Conservation (phyloP, 2,113 vertebrate genomes). For the Chamaetylas fuelleborni region DNA sequence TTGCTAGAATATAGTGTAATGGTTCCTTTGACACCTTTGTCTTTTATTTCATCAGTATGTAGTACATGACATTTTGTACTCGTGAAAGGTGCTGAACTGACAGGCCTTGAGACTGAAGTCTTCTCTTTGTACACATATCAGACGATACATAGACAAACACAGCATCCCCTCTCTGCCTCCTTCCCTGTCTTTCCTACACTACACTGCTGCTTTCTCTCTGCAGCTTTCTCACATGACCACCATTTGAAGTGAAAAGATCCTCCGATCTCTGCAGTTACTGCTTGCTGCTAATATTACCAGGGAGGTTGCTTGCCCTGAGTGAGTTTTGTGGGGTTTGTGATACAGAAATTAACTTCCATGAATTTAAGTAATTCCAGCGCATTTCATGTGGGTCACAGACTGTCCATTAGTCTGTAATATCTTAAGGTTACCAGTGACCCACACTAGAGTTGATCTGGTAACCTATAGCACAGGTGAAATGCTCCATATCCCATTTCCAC, state of each 20-base stretch:
- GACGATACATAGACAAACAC: slow-evolving; percentile 36
- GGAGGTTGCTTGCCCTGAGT: not conserved
- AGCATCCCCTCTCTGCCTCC: slow-evolving; percentile 11
- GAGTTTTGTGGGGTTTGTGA: not conserved
- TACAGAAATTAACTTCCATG: not conserved
- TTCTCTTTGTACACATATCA: slow-evolving; percentile 66
- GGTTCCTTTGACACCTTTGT: slow-evolving; percentile 67
- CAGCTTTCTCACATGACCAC: not conserved
- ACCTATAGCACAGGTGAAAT: slow-evolving; percentile 37
- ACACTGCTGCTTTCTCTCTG: not conserved
- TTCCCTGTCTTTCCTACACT: not conserved
- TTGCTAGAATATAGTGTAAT: slow-evolving; percentile 59
- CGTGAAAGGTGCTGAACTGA: slow-evolving; percentile 68
- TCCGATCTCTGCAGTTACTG: not conserved
- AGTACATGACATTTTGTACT: slow-evolving; percentile 65
- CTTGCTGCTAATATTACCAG: not conserved
- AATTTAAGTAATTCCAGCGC: slow-evolving; percentile 17
- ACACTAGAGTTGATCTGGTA: not conserved
- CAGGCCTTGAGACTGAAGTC: slow-evolving; percentile 61
- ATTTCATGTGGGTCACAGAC: slow-evolving; percentile 13
- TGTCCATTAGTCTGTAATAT: not conserved
- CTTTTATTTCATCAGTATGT: slow-evolving; percentile 67
- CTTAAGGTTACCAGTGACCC: slow-evolving; percentile 25
- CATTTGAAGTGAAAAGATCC: slow-evolving; percentile 20
- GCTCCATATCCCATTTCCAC: slow-evolving; percentile 40